Evolutionary conservation across 2,888 invertebrate species (phyloP).

Genomic region (Lasioglossum calceatum): DNA sequence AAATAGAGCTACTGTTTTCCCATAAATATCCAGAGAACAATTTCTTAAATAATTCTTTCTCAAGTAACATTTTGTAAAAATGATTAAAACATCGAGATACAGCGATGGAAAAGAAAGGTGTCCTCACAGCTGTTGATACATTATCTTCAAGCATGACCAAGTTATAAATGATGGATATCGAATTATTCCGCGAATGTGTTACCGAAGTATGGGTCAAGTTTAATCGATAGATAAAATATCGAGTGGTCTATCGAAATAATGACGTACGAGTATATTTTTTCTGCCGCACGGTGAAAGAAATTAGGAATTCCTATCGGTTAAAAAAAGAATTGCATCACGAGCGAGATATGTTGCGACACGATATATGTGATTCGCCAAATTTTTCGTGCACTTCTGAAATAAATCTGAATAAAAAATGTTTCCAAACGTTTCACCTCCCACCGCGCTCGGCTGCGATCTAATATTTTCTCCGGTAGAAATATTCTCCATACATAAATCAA

Average conservation of each 20-base stretch:
- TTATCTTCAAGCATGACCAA: background rate
- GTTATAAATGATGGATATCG: background rate
- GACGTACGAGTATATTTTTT: background rate
- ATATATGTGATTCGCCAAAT: background rate
- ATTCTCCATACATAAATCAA: background rate
- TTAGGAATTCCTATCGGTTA: slow-evolving; percentile 19
- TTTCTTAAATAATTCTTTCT: background rate
- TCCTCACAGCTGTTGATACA: background rate
- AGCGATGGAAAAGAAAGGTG: background rate
- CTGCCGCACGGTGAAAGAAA: background rate
- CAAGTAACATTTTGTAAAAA: background rate
- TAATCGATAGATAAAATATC: background rate
- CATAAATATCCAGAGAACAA: background rate
- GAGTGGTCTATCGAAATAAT: background rate
- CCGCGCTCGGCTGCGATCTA: background rate
- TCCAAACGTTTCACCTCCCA: background rate
- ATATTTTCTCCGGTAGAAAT: background rate
- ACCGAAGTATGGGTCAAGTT: background rate
- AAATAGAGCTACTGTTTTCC: slow-evolving; percentile 10
- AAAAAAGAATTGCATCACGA: slow-evolving; percentile 17
- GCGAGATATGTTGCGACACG: background rate
- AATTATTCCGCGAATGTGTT: background rate
- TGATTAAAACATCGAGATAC: background rate
- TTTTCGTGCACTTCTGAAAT: background rate
- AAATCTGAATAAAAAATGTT: background rate